A percentile compares a stretch with the other conserved stretches of the same genome.
Evolutionary conservation across 2,113 vertebrate genomes (phyloP).

Genomic region (Neodontobutis hainanensis): DNA sequence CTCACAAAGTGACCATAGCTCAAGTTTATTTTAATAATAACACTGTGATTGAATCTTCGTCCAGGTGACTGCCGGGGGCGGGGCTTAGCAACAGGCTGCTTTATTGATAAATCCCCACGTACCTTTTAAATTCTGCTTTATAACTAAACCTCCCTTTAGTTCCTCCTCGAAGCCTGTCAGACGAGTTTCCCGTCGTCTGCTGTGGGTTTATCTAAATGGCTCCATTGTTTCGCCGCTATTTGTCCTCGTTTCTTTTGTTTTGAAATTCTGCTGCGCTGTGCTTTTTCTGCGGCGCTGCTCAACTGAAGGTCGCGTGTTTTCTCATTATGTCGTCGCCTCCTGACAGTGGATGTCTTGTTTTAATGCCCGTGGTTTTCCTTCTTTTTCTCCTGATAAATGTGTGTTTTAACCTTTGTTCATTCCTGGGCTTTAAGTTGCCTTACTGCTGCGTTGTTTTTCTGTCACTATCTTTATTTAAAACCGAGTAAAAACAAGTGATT

Average conservation of each 20-base stretch:
- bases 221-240: too few species aligned
- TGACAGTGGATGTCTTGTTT: background rate
- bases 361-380: background rate
- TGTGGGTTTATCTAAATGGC: too few species aligned
- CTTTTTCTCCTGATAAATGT: constrained; percentile 21
- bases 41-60: too few species aligned
- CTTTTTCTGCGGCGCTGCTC: constrained; percentile 24
- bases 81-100: too few species aligned
- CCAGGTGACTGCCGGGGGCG: too few species aligned
- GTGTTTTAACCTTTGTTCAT: constrained; percentile 29
- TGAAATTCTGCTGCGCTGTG: constrained; percentile 38
- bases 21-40: too few species aligned
- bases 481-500: background rate
- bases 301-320: constrained; percentile 55
- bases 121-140: too few species aligned
- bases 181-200: too few species aligned
- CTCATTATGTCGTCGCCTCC: constrained; percentile 55
- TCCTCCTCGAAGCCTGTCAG: too few species aligned
- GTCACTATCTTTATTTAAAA: constrained; percentile 25
- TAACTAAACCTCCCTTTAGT: too few species aligned
- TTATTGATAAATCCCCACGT: too few species aligned
- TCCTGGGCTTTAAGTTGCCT: constrained; percentile 18
- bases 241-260: constrained; percentile 31
- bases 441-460: constrained; percentile 15
- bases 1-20: too few species aligned